Conservation (phyloP, 2,888 invertebrate species). For the Capitulum mitella region DNA sequence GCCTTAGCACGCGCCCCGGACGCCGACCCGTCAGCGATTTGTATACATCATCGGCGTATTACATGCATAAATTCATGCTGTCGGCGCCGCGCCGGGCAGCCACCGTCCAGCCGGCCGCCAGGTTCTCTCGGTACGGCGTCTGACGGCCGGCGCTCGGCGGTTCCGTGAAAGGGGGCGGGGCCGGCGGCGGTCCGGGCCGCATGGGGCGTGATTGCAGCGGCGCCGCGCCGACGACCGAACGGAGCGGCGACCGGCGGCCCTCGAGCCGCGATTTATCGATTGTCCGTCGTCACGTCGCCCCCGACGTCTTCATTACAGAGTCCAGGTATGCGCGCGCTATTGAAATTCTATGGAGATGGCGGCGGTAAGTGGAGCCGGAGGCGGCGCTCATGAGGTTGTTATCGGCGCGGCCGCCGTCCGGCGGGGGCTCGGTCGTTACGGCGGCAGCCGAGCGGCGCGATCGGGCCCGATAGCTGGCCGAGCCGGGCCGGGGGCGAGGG, state of each 20-base stretch:
- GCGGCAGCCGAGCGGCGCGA: not conserved
- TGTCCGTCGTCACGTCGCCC: not conserved
- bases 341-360: slow-evolving; percentile 17
- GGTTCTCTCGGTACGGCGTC: too few relatives aligned
- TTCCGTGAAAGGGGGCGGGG: too few relatives aligned
- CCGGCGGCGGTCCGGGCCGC: too few relatives aligned
- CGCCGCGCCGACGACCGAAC: not conserved
- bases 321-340: not conserved
- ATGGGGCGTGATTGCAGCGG: too few relatives aligned
- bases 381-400: not conserved
- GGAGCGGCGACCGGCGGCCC: not conserved
- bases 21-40: too few relatives aligned
- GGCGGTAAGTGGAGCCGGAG: not conserved
- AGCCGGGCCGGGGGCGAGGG: not conserved
- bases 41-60: too few relatives aligned
- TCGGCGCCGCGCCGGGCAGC: too few relatives aligned
- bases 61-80: too few relatives aligned
- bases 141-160: too few relatives aligned
- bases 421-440: not conserved
- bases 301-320: slow-evolving; percentile 6
- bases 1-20: too few relatives aligned
- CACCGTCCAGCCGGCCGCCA: too few relatives aligned
- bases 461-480: not conserved
- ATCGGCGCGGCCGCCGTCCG: not conserved
- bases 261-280: not conserved